Base-by-base conservation (phyloP, 2,888 invertebrate species). In the Pachydiplax longipennis region DNA sequence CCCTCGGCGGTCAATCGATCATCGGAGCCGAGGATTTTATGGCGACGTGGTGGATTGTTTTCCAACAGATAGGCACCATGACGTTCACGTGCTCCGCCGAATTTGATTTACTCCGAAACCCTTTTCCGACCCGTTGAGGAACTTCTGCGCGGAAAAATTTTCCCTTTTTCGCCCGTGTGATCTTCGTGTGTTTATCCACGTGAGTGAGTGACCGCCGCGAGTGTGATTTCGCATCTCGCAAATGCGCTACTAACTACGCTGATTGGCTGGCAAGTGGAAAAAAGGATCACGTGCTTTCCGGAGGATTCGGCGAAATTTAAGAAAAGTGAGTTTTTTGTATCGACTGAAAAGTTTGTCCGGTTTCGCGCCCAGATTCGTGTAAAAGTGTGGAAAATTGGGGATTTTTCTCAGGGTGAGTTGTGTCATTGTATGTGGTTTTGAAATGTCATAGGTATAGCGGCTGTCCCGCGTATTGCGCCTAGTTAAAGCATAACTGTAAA, bases 1-100 rank as follows among this genome's bases (percentile, higher is more conserved):
- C 87, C 83, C 83, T 83, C 83, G 87, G 87, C 65, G 87, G 87
- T 87, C 87, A 87, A 87, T 87, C 87, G 87, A 87, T 87, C 87
- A 87, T 87, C 61, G 65, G 61, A 58, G 87, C 58, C 87, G 87
- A 87, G 87, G 87, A 87, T 87, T 87, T 87, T 87, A 87, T 87
- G 87, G 87, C 87, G 87, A 65, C 87, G 61, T 48, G 87, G 37
- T 31, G 87, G 61, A 87, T 87, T 83, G 83, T 83, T 83, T 83
- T 83, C 37, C 87, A n/a, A 61, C 65, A n/a, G 37, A 61, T 37
- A 35, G 22, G 35, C 87, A 61, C 18, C 61, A 87, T 87, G 87
- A 61, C 61, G 83, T 83, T 53, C 31, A 87, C 87, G 87, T n/a
- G n/a, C 87, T 31, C 61, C 22, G 37, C 61, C 87, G 61, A 61